phyloP scores from a whole-genome alignment of 1,140 invertebrate genomes.

The Melanaphis sacchari region DNA sequence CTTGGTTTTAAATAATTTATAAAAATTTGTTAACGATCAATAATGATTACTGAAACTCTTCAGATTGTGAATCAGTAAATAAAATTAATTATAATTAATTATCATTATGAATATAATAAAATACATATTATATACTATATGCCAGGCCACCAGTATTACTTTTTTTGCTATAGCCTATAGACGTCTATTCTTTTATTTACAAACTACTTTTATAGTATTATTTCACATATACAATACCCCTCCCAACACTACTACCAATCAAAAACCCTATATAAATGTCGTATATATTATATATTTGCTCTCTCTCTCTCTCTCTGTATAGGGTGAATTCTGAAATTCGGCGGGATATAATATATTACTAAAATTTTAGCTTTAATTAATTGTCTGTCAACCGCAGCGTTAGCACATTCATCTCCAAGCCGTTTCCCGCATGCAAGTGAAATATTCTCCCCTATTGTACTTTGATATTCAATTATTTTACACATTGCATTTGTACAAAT shows the following conservation, averaged over 20 bases:
- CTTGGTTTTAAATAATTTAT: neutral
- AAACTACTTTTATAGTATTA: neutral
- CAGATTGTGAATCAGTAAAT: neutral
- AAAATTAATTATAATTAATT: neutral
- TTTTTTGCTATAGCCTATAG: neutral
- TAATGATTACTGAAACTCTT: neutral
- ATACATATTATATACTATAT: neutral
- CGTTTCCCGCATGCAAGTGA: conserved; percentile 25
- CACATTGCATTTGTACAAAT: conserved; percentile 26
- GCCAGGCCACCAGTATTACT: neutral
- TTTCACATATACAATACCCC: neutral
- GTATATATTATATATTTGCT: conserved; percentile 7
- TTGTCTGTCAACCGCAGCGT: conserved; percentile 48
- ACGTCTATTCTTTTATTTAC: neutral
- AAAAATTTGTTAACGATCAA: neutral
- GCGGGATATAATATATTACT: conserved; percentile 27
- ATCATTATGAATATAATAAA: neutral
- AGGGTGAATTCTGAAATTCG: conserved; percentile 44
- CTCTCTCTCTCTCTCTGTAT: neutral
- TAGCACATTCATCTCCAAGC: conserved; percentile 47
- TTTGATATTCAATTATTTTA: conserved; percentile 27
- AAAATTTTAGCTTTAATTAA: conserved; percentile 51
- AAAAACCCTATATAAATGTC: conserved; percentile 20
- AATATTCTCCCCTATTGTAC: conserved; percentile 34
- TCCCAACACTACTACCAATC: neutral